Evolutionary conservation across 1,140 invertebrate genomes (phyloP), one percentile per base, ranked within the genome.

Genomic region (Penaeus indicus): DNA sequence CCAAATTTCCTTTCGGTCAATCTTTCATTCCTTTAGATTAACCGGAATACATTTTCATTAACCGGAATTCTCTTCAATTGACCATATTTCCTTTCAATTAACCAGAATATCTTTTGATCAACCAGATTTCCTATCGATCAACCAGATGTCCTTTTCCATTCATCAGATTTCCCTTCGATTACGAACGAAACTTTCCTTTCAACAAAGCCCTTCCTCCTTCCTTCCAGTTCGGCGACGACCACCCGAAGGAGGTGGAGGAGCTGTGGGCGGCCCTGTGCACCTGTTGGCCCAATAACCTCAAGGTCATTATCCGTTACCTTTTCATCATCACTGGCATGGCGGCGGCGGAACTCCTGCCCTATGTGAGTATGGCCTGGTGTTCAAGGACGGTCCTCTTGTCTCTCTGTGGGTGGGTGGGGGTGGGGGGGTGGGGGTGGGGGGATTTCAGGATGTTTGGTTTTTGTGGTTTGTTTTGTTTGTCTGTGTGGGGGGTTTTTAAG

Each of bases 281-380:
- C 11, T 98, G 97, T 91, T 99, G 98, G 97, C 97, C 97, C 0
- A 98, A 98, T 92, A 99, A 99, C 94, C 94, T 99, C 47, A 97
- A 97, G 94, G 97, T 99, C 22, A 98, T 99, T 89, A 96, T 99
- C 88, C 95, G 98, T n/a, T 99, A 99, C 93, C 94, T 99, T 32
- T 96, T 99, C 88, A 99, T 99, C 90, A 96, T 99, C 47, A 97
- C 97, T 3, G 97, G 98, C 75, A 97, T 99, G 95, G 97, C 98
- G 10, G 97, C 98, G 13, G 96, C 96, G 90, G 97, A 99, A 93
- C 94, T 99, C 2, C 93, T 99, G 27, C 96, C 95, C 72, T 97
- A 96, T 93, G 97, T 97, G 94, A 96, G 95, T 94, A 32, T 1
- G 2, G 25, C 25, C 22, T 32, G 38, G 77, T 0, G 38, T 79